phyloP scores from a whole-genome alignment of 2,797 vertebrate species.

The Sebastes kiyomatsui region DNA sequence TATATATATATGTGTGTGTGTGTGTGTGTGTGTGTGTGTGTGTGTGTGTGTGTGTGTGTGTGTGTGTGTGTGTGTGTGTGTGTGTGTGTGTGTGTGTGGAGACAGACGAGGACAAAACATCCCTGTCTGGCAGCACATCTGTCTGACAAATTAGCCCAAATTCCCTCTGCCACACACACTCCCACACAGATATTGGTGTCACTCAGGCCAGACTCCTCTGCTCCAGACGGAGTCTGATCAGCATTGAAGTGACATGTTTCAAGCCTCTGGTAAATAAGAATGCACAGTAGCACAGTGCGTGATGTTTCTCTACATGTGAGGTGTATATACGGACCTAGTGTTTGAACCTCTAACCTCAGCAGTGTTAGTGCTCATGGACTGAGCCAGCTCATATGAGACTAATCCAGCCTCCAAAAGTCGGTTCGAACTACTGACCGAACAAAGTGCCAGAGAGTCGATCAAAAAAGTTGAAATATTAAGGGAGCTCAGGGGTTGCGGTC shows the following conservation, averaged over 20 bases:
- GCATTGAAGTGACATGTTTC: background rate
- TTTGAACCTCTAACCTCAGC: conserved; percentile 64
- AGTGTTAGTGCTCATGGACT: conserved; percentile 59
- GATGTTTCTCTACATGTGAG: conserved; percentile 11
- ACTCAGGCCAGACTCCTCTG: background rate
- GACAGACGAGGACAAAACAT: conserved; percentile 1
- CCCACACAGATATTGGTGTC: background rate
- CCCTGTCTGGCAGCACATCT: conserved; percentile 17
- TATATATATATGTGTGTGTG: background rate
- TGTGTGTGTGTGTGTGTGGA: background rate
- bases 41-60: background rate
- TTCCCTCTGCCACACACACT: background rate
- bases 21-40: background rate
- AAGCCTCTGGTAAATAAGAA: background rate
- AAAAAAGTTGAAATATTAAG: background rate
- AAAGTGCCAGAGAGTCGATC: background rate
- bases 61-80: background rate
- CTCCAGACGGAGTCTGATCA: background rate
- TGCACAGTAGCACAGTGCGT: background rate
- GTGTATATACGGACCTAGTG: conserved; percentile 21
- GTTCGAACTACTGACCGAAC: conserved; percentile 8
- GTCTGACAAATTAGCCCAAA: conserved; percentile 15
- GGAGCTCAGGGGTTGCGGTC: background rate
- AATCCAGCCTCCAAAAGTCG: conserved; percentile 28
- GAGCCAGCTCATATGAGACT: conserved; percentile 30